Conservation (phyloP, 2,113 vertebrate genomes). For the Plecturocebus donacophilus region DNA sequence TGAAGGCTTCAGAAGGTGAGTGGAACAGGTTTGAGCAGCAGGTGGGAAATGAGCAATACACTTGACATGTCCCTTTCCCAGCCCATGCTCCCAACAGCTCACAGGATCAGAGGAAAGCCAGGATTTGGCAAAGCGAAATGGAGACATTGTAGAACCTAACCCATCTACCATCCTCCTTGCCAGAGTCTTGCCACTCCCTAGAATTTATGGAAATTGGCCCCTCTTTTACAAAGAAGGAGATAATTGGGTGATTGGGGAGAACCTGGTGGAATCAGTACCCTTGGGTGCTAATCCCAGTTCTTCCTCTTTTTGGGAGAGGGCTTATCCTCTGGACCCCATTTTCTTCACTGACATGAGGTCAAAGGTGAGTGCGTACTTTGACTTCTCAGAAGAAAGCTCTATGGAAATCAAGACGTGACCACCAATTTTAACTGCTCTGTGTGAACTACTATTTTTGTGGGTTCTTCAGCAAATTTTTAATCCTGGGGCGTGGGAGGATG, state of each 20-base stretch:
- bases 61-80: neutral
- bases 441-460: neutral
- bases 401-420: neutral
- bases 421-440: neutral
- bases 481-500: neutral
- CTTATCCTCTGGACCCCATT: neutral
- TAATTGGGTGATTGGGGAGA: neutral
- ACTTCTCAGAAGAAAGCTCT: constrained; percentile 24
- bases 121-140: neutral
- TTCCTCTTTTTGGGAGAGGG: neutral
- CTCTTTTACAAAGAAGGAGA: neutral
- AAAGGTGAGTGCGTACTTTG: neutral
- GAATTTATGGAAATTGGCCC: neutral
- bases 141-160: neutral
- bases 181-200: neutral
- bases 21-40: neutral
- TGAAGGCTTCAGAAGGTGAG: constrained; percentile 88
- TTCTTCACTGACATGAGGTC: neutral
- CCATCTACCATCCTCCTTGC: neutral
- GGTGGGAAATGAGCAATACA: neutral
- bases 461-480: neutral
- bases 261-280: neutral
- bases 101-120: neutral
- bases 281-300: neutral
- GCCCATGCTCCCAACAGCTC: neutral